Evolutionary conservation across 2,888 invertebrate species (phyloP), one percentile per base, ranked within the genome.

Genomic region (Apeira syringaria): DNA sequence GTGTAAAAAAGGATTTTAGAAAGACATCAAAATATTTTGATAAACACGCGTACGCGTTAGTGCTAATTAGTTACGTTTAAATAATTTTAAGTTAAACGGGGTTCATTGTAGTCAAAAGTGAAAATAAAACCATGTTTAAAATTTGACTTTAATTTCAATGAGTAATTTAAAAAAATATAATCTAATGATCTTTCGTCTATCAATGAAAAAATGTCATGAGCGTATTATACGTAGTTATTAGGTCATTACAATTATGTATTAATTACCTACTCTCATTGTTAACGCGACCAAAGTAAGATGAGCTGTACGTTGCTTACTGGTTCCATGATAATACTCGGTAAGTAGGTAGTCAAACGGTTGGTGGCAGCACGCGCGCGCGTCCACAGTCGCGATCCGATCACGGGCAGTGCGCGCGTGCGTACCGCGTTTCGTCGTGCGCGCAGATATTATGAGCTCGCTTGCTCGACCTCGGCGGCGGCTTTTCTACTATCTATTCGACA

Each of bases 391-490:
- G 71, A 66, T 68, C 55, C 55, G 74, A 65, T 67, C 67, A 62
- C 70, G 67, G 46, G 55, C 62, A 56, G 80, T 59, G 71, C 70
- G 81, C 82, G 74, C 75, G 80, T 79, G 68, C 51, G 57, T 61
- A 50, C 59, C 71, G 79, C 77, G 76, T 68, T 63, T 61, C 63
- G 56, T 50, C 51, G 74, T 68, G 70, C 54, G 49, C 68, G 70
- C 59, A 35, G 45, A 40, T 46, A 80, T 77, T 83, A 87, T 88
- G 88, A 74, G 64, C 68, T 61, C 77, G 75, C 61, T 65, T 68
- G 64, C 61, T 52, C 67, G 61, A 50, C 61, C 60, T 56, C 68
- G 71, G 65, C 68, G 70, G 74, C 68, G 69, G 62, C 74, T 75
- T 74, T 77, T 75, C 68, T 72, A 77, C 69, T 61, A 56, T 59